phyloP scores from a whole-genome alignment of 1,140 invertebrate species.

The Colletes latitarsis region DNA sequence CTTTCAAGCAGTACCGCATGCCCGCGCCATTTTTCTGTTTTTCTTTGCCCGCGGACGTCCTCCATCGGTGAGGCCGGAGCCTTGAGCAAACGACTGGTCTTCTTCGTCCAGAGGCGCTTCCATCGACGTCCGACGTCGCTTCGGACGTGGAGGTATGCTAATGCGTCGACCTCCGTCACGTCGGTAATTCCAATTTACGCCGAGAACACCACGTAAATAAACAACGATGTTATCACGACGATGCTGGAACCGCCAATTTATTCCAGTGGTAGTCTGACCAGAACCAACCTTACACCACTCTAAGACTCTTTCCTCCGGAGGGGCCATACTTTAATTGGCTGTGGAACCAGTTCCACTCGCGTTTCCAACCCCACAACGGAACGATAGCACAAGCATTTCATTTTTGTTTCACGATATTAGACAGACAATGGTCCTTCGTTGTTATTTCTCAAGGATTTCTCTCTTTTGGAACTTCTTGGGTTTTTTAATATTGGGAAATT shows the following conservation, averaged over 20 bases:
- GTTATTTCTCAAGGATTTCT: no score
- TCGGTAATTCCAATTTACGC: constrained; percentile 8
- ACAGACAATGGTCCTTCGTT: no score
- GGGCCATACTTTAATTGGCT: no score
- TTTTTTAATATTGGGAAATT: no score
- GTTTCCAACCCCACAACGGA: no score
- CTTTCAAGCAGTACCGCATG: background rate
- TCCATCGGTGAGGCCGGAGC: background rate
- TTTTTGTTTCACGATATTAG: no score
- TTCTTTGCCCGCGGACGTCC: background rate
- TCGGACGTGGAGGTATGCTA: background rate
- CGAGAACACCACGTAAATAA: background rate
- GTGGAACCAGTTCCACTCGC: no score
- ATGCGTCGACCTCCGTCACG: background rate
- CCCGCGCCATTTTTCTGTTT: background rate
- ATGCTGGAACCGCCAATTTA: background rate
- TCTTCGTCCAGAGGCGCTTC: background rate
- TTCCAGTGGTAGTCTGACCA: no score
- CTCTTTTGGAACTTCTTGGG: no score
- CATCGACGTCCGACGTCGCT: background rate
- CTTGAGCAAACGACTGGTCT: background rate
- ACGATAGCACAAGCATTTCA: no score
- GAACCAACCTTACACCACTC: no score
- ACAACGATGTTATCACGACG: background rate
- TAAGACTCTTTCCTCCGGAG: no score